Evolutionary conservation across 2,888 invertebrate genomes (phyloP).

Genomic region (Campoplex capitator): DNA sequence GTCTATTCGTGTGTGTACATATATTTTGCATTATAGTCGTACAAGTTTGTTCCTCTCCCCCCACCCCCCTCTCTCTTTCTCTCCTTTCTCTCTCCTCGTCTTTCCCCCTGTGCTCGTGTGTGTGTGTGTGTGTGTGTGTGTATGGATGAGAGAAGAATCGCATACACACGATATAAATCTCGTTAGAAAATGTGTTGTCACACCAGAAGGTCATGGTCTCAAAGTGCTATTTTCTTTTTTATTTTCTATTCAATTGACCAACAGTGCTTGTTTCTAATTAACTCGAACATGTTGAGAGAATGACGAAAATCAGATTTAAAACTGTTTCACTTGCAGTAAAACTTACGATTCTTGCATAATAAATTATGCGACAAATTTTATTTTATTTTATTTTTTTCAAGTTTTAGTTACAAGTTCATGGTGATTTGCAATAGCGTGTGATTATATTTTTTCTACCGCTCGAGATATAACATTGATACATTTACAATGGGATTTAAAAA

Average conservation of each 20-base stretch:
- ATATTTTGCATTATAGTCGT: not conserved
- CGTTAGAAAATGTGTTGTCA: slow-evolving; percentile 29
- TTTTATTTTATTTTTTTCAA: not conserved
- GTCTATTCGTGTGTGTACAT: not conserved
- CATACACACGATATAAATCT: slow-evolving; percentile 29
- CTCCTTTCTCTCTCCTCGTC: not conserved
- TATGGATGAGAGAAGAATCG: slow-evolving; percentile 21
- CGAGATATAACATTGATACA: not conserved
- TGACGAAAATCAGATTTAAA: not conserved
- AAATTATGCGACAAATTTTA: not conserved
- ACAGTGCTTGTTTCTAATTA: not conserved
- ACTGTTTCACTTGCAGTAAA: not conserved
- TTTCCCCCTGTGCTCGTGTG: not conserved
- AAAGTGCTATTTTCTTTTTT: not conserved
- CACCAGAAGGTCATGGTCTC: not conserved
- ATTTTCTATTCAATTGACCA: not conserved
- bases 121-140: slow-evolving; percentile 28
- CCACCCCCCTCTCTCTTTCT: not conserved
- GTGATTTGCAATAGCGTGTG: not conserved
- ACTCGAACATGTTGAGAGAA: not conserved
- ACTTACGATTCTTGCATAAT: not conserved
- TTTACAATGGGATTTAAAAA: not conserved
- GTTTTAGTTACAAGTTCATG: not conserved
- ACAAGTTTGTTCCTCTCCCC: not conserved
- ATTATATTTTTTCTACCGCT: not conserved